Evolutionary conservation across 2,113 vertebrate species (phyloP), one percentile per base, ranked within the genome.

Genomic region (Serinus canaria): DNA sequence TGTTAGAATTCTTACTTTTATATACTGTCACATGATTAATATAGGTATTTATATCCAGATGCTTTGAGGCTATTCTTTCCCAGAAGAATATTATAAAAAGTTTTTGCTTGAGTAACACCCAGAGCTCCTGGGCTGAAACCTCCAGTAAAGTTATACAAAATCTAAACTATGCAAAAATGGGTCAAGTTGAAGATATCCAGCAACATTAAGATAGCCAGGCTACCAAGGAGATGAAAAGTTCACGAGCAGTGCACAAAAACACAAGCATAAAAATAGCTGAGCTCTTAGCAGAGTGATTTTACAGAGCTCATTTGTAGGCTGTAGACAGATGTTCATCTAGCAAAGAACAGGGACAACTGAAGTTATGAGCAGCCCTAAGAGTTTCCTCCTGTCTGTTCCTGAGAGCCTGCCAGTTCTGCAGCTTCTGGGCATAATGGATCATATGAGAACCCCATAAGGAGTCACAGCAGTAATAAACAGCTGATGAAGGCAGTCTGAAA

Each of bases 361-460:
- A 79, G 49, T 35, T 72, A 79, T 43, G 63, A 89, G 27, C 82
- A 82, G 55, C 35, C 8, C 52, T n/a, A 46, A 55, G 66, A 84
- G 33, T 68, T 90, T 82, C 58, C 55, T 90, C 52, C 52, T 78
- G 24, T 30, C 64, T 81, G 37, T 50, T 87, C 74, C 82, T 20
- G 19, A 79, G 62, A 82, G 52, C 52, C 56, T 95, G 85, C 66
- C 58, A 56, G 75, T 47, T 79, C 78, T 68, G 44, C 70, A 85
- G 44, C 70, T 79, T 52, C 50, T 85, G 91, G 92, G 92, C 94
- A 92, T 53, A 92, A 79, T 7, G 30, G 85, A 47, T 88, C 66
- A 59, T 75, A 75, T 14, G 39, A 85, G 79, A 94, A 44, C 56
- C 75, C 74, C 79, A 31, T 64, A 52, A 79, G 56, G 84, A 94